Conservation (phyloP, 2,113 vertebrate genomes). For the Elanus axillaris region DNA sequence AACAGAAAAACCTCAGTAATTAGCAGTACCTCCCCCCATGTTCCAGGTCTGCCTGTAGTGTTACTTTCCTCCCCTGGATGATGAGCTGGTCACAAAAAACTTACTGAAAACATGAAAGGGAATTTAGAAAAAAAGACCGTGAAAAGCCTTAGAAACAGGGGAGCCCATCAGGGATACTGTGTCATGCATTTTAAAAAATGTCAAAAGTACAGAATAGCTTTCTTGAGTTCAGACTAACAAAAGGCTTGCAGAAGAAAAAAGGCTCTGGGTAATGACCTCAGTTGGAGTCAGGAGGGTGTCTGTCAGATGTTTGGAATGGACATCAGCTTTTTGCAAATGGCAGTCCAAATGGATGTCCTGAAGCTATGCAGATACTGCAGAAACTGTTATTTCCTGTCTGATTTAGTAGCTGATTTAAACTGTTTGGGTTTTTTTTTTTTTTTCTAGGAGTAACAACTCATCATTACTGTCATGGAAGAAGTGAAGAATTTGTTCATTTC, state of each 20-base stretch:
- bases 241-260: neutral
- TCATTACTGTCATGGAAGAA: neutral
- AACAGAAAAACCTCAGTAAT: neutral
- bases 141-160: neutral
- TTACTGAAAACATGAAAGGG: neutral
- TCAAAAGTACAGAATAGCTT: rapidly evolving
- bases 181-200: neutral
- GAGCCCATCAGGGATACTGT: rapidly evolving
- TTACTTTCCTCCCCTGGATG: neutral
- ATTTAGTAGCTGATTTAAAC: neutral
- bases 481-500: neutral
- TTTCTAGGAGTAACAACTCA: neutral
- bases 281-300: no score
- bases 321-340: neutral
- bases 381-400: neutral
- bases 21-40: rapidly evolving
- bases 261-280: rapidly evolving
- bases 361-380: neutral
- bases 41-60: no score
- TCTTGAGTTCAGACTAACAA: rapidly evolving
- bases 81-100: no score
- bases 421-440: no score
- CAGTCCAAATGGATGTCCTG: neutral
- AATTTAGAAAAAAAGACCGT: neutral
- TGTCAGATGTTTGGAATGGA: rapidly evolving